Conservation (phyloP, 2,113 vertebrate species). For the Anoura caudifer region DNA sequence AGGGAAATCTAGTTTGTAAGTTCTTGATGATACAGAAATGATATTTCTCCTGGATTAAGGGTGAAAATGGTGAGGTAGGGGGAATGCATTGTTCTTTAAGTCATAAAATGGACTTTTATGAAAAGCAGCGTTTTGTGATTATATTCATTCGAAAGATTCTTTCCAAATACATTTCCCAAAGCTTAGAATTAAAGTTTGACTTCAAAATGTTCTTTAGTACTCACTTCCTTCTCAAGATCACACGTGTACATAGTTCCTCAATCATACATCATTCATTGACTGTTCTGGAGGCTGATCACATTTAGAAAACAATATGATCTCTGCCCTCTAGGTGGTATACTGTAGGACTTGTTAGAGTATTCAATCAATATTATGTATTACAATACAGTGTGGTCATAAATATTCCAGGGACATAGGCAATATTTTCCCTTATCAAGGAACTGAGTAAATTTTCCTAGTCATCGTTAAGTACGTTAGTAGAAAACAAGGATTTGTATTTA, state of each 20-base stretch:
- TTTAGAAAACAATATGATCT: background rate
- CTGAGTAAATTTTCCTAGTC: background rate
- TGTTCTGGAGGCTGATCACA: background rate
- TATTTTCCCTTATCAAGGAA: background rate
- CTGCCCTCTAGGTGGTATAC: background rate
- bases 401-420: background rate
- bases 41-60: background rate
- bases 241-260: background rate
- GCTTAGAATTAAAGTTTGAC: background rate
- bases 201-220: background rate
- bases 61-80: background rate
- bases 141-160: background rate
- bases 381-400: background rate
- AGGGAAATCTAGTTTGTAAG: background rate
- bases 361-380: constrained; percentile 2
- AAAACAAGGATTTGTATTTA: background rate
- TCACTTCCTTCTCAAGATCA: background rate
- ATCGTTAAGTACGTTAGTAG: background rate
- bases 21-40: background rate
- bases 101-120: background rate
- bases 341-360: background rate
- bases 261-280: background rate
- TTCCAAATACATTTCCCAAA: background rate
- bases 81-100: background rate
- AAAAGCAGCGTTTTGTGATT: background rate